These are phyloP conservation scores for Bursaphelenchus okinawaensis DNA, from an alignment of 2,888 invertebrate genomes.

Conservation along the genomic window DNA sequence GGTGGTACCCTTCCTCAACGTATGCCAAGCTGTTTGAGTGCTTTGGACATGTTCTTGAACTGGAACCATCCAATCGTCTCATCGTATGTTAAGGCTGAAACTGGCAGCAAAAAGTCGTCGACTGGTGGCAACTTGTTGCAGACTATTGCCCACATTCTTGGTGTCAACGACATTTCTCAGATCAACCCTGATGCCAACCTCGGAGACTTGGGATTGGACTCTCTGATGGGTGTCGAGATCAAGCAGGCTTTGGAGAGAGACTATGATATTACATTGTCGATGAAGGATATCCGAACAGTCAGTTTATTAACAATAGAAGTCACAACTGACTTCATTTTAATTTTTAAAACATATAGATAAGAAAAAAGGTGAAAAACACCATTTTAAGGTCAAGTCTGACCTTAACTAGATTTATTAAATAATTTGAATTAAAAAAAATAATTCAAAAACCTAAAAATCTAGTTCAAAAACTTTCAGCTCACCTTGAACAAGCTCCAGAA, in stretches of 20 bases:
- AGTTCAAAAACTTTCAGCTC: no score
- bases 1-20: constrained; percentile 93
- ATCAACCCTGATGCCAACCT: constrained; percentile 73
- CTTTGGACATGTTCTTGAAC: constrained; percentile 83
- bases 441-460: no score
- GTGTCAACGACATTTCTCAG: constrained; percentile 78
- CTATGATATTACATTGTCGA: constrained; percentile 80
- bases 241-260: constrained; percentile 66
- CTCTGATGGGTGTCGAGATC: constrained; percentile 96
- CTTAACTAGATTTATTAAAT: no score
- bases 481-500: constrained; percentile 73
- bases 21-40: constrained; percentile 82
- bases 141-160: constrained; percentile 60
- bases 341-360: background rate
- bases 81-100: constrained; percentile 55
- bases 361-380: background rate
- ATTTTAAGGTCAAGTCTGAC: no score
- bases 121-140: constrained; percentile 60
- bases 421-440: no score
- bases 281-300: constrained; percentile 65
- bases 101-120: constrained; percentile 44
- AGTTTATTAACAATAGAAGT: background rate
- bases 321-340: background rate
- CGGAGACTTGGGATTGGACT: constrained; percentile 94
- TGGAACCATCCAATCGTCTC: constrained; percentile 66